These are phyloP conservation scores for Hycleus phaleratus DNA, from an alignment of 1,140 invertebrate genomes.

Conservation along the genomic window DNA sequence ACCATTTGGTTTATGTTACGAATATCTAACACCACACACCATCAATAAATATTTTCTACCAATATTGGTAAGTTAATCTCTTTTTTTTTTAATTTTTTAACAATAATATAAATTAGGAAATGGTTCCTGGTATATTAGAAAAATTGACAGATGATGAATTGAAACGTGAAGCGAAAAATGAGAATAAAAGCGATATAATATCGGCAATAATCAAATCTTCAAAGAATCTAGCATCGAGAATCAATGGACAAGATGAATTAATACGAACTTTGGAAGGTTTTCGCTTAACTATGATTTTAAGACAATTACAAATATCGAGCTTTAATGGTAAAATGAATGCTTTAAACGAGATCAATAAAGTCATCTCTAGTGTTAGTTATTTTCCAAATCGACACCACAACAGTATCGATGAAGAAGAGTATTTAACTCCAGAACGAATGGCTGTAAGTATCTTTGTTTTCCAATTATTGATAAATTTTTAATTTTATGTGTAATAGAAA, in stretches of 20 bases:
- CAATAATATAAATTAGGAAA: conserved; percentile 54
- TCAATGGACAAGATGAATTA: conserved; percentile 74
- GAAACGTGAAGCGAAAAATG: conserved; percentile 93
- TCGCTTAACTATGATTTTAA: conserved; percentile 90
- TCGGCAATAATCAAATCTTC: conserved; percentile 83
- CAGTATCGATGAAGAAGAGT: conserved; percentile 76
- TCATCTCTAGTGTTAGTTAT: conserved; percentile 84
- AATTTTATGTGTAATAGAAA: conserved; percentile 51
- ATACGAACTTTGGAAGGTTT: conserved; percentile 90
- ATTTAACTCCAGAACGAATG: conserved; percentile 88
- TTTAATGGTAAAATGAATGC: conserved; percentile 99
- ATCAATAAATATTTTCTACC: conserved; percentile 91
- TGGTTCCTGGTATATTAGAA: conserved; percentile 84
- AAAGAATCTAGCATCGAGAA: conserved; percentile 75
- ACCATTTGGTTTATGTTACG: conserved; percentile 89
- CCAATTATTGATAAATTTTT: neutral
- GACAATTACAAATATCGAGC: conserved; percentile 91
- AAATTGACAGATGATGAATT: conserved; percentile 95
- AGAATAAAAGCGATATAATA: conserved; percentile 88
- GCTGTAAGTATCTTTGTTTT: conserved; percentile 57
- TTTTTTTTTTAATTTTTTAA: conserved; percentile 20
- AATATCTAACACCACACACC: conserved; percentile 82
- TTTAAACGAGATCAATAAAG: conserved; percentile 97
- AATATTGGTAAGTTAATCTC: conserved; percentile 64
- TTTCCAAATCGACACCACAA: conserved; percentile 64